phyloP scores from a whole-genome alignment of 2,797 vertebrate genomes.

The Microtus obscurus region DNA sequence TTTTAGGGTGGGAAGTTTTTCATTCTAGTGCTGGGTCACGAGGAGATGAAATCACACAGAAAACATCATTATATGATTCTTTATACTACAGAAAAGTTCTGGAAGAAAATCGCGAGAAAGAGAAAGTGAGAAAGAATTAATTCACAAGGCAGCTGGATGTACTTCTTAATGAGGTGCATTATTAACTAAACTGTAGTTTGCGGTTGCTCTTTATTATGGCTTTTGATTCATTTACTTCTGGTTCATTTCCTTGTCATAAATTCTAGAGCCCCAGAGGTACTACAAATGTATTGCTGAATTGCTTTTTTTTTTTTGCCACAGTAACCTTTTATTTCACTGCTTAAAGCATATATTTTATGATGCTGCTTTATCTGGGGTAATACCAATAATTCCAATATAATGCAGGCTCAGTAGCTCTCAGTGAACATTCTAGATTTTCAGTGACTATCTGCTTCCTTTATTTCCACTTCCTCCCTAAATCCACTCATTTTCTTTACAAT shows the following conservation, averaged over 20 bases:
- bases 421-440: constrained; percentile 38
- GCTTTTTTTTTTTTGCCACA: constrained; percentile 61
- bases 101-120: background rate
- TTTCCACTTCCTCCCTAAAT: background rate
- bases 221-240: constrained; percentile 78
- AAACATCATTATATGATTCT: constrained; percentile 47
- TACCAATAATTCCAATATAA: constrained; percentile 55
- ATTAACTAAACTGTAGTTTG: constrained; percentile 72
- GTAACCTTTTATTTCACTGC: constrained; percentile 72
- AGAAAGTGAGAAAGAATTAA: constrained; percentile 49
- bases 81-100: background rate
- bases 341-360: constrained; percentile 61
- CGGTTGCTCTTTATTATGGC: constrained; percentile 42
- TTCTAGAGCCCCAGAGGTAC: constrained; percentile 58
- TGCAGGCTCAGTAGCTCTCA: constrained; percentile 22
- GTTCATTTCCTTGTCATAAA: constrained; percentile 75
- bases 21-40: background rate
- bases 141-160: constrained; percentile 57
- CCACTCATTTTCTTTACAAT: background rate
- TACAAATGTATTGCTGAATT: constrained; percentile 65
- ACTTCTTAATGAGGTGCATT: constrained; percentile 70
- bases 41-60: constrained; percentile 41
- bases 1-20: constrained; percentile 41
- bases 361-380: constrained; percentile 65
- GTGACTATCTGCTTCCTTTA: background rate